Conservation (phyloP, 2,113 vertebrate genomes). For the Neofelis nebulosa region DNA sequence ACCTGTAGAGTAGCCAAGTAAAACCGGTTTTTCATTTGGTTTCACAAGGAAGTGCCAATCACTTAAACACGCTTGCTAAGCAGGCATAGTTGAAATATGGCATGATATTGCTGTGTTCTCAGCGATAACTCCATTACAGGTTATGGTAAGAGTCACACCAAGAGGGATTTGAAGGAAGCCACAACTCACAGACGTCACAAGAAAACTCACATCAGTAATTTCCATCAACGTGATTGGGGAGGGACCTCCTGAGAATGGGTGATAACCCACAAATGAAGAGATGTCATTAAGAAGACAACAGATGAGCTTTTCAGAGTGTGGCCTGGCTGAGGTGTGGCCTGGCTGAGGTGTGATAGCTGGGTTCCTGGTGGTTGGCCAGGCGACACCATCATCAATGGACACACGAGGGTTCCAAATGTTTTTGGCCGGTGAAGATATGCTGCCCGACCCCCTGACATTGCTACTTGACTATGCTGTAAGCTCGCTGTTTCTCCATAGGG, state of each 20-base stretch:
- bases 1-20: background rate
- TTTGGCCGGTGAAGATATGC: slow-evolving; percentile 57
- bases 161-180: background rate
- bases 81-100: background rate
- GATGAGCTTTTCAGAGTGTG: background rate
- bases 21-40: background rate
- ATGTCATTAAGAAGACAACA: background rate
- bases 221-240: background rate
- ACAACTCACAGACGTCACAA: background rate
- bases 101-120: background rate
- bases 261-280: slow-evolving; percentile 57
- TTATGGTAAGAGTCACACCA: background rate
- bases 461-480: slow-evolving; percentile 27
- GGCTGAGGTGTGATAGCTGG: slow-evolving; percentile 52
- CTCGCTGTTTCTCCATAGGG: slow-evolving; percentile 12
- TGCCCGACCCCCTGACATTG: slow-evolving; percentile 68
- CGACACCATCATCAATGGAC: slow-evolving; percentile 43
- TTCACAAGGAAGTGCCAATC: background rate
- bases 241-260: background rate
- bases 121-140: background rate
- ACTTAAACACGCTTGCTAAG: background rate
- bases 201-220: slow-evolving; percentile 14
- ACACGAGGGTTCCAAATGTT: slow-evolving; percentile 52
- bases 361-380: slow-evolving; percentile 1
- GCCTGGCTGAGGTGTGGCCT: slow-evolving; percentile 53